phyloP scores from a whole-genome alignment of 2,113 vertebrate genomes.

The Bostrychus sinensis region DNA sequence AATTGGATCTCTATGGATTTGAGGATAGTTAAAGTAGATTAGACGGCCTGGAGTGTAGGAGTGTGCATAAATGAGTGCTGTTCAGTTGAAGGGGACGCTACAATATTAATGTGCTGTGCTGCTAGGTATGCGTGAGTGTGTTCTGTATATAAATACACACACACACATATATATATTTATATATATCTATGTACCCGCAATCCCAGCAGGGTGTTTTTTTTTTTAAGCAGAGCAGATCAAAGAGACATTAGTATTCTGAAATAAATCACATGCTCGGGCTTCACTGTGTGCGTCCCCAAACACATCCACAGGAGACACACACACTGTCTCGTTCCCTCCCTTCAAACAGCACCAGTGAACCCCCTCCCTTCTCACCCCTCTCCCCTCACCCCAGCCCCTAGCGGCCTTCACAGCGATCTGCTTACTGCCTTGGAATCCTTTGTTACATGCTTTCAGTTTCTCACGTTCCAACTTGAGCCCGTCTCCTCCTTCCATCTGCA shows the following conservation, averaged over 20 bases:
- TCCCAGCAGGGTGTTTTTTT: constrained; percentile 72
- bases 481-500: constrained; percentile 68
- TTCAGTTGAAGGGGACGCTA: constrained; percentile 57
- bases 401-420: constrained; percentile 73
- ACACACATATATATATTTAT: constrained; percentile 49
- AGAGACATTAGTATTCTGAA: constrained; percentile 80
- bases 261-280: constrained; percentile 75
- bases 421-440: constrained; percentile 71
- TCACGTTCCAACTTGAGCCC: constrained; percentile 67
- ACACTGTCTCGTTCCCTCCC: constrained; percentile 53
- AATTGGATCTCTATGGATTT: constrained; percentile 79
- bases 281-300: constrained; percentile 68
- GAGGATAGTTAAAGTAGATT: constrained; percentile 77
- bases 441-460: constrained; percentile 71
- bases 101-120: constrained; percentile 55
- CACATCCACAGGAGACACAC: constrained; percentile 68
- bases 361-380: not conserved
- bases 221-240: constrained; percentile 78
- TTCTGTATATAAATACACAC: constrained; percentile 53
- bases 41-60: constrained; percentile 61
- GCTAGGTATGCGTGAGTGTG: constrained; percentile 34
- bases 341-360: constrained; percentile 62
- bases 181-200: constrained; percentile 43
- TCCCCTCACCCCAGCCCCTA: constrained; percentile 43
- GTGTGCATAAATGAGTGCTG: constrained; percentile 59